Evolutionary conservation across 2,888 invertebrate species (phyloP).

Genomic region (Ophion slaviceki): DNA sequence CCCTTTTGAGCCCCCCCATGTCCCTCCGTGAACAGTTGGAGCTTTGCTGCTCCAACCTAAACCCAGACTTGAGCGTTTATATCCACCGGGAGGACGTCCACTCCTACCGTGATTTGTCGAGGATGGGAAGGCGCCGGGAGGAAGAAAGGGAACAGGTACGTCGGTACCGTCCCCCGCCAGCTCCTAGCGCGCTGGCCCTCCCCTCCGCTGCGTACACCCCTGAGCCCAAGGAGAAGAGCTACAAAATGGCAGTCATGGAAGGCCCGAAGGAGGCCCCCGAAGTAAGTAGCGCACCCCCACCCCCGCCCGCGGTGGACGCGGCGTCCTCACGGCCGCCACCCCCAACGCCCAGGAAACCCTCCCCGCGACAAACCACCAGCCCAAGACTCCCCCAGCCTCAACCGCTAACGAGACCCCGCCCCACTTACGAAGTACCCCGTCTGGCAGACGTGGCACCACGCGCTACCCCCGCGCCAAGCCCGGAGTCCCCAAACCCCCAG

Average conservation of each 20-base stretch:
- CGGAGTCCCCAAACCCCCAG: too few species aligned
- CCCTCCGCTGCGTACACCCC: neutral
- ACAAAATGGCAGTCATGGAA: neutral
- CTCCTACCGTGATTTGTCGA: neutral
- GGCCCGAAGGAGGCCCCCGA: neutral
- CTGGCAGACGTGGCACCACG: neutral
- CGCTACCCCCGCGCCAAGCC: neutral
- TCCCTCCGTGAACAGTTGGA: constrained; percentile 6
- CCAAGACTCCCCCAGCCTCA: neutral
- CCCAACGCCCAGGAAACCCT: too few species aligned
- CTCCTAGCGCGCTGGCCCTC: neutral
- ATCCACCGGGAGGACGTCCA: neutral
- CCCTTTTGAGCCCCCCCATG: constrained; percentile 3
- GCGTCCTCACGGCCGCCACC: neutral
- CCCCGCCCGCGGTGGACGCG: neutral
- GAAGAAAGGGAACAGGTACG: neutral
- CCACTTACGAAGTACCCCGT: neutral
- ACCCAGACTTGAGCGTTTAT: neutral
- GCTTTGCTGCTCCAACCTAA: constrained; percentile 10
- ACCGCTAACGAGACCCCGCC: too few species aligned
- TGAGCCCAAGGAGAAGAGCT: neutral
- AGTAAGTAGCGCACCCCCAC: neutral
- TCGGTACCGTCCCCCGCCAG: constrained; percentile 18
- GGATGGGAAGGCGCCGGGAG: neutral
- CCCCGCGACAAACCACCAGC: neutral